Evolutionary conservation across 1,140 invertebrate genomes (phyloP), one percentile per base, ranked within the genome.

Genomic region (Oedothorax gibbosus): DNA sequence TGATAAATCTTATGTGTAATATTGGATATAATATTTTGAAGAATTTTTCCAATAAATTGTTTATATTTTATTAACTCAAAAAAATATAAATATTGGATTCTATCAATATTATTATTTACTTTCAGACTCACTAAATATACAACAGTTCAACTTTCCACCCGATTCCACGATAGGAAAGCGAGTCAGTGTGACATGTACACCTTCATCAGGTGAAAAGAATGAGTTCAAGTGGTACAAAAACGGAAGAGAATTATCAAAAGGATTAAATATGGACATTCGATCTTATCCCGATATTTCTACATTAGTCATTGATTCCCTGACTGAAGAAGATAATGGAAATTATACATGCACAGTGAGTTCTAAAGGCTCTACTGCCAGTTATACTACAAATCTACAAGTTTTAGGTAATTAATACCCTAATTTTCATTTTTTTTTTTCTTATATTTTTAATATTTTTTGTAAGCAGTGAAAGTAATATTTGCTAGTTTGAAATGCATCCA

Each of bases 271-370:
- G 1, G 51, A 77, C 14, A 68, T 78, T 8, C 20, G 64, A 50
- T 69, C 62, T 20, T 85, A 68, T 53, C 7, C 65, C 7, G 83
- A 85, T 49, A 68, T 66, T 15, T 85, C 83, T 0, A 68, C 78
- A 54, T 60, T 85, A 10, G 5, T 77, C 10, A 85, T 85, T 35
- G 64, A 85, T 10, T 65, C 73, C 7, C 7, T 77, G 20, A 69
- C 35, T 18, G 83, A 76, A 85, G 65, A 78, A 35, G 75, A 77
- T 53, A 62, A 49, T 21, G 75, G 90, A 21, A 90, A 91, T 87
- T 91, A 91, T 86, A 90, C 90, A 0, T 91, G 90, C 86, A 87
- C 89, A 20, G 90, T 89, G 18, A 89, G 86, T 66, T 89, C 89
- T 80, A 78, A 87, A 18, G 57, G 82, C 50, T 87, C 87, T 35